Conservation (phyloP, 1,140 invertebrate genomes). For the Pentalonia nigronervosa region DNA sequence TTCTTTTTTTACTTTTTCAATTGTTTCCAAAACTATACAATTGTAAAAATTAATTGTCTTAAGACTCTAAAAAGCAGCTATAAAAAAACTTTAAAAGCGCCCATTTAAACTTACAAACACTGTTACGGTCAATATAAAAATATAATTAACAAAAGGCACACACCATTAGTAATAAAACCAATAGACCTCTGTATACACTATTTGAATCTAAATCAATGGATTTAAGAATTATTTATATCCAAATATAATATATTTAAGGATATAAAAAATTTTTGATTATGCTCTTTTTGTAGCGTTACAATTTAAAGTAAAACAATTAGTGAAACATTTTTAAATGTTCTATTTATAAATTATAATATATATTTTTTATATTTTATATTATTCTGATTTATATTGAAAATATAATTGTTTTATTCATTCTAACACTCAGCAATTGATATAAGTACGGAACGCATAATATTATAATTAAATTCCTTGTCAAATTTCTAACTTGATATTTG, state of each 20-base stretch:
- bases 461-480: neutral
- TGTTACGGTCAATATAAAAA: neutral
- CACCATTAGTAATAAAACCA: neutral
- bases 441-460: neutral
- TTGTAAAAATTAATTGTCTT: constrained; percentile 2
- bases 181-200: neutral
- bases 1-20: neutral
- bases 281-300: neutral
- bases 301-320: neutral
- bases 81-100: neutral
- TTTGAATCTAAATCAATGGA: neutral
- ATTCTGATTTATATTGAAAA: neutral
- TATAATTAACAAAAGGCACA: neutral
- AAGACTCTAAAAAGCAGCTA: neutral
- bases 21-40: neutral
- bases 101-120: neutral
- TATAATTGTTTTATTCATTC: neutral
- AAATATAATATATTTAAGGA: neutral
- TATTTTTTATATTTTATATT: no score
- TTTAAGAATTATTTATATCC: neutral
- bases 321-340: neutral
- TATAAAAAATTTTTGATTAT: neutral
- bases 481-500: neutral
- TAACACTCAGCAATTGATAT: neutral
- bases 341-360: no score